Base-by-base conservation (phyloP, 2,888 invertebrate species). In the Lithophane leautieri region DNA sequence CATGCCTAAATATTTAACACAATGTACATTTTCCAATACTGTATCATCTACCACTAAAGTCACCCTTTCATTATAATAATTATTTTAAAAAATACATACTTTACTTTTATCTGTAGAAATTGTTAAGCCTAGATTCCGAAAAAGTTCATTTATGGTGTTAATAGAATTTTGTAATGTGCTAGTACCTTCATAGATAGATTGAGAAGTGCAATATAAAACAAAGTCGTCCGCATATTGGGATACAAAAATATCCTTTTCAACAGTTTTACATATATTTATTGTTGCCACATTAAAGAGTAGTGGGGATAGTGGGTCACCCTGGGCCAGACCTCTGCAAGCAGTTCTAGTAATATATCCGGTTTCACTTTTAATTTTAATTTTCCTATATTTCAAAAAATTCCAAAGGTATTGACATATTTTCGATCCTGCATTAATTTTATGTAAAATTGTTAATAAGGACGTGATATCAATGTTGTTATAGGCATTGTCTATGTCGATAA, bases 271-370 rank as follows among this genome's bases (percentile, higher is more conserved):
- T n/a, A 63, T 42, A 63, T 42, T 4, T 25, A 63, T 14, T 42
- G 25, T 63, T 16, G 42, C 25, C 9, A 42, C 25, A 42, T 42
- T 42, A 42, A 25, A 63, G 0, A 62, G n/a, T 62, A 63, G 42
- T 42, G 42, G 19, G 14, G 6, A 58, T 19, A 58, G 9, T 19
- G 19, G 28, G 58, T 28, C 28, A 14, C 8, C 56, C n/a, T 56
- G n/a, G n/a, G 56, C 56, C n/a, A 56, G n/a, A 56, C 56, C n/a
- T 56, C 56, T n/a, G 25, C 14, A 56, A 56, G 56, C n/a, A 56
- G n/a, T 56, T 56, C n/a, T 56, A 58, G 25, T 58, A 58, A 58
- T 16, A 58, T 25, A 58, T 16, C 56, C 25, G 56, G 25, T 16
- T 58, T 56, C 25, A 16, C 16, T 56, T 56, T 25, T 56, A 56